Percentiles rank a stretch among this genome's conserved stretches.
phyloP scores from a whole-genome alignment of 2,113 vertebrate genomes.

The Laticauda laticaudata region DNA sequence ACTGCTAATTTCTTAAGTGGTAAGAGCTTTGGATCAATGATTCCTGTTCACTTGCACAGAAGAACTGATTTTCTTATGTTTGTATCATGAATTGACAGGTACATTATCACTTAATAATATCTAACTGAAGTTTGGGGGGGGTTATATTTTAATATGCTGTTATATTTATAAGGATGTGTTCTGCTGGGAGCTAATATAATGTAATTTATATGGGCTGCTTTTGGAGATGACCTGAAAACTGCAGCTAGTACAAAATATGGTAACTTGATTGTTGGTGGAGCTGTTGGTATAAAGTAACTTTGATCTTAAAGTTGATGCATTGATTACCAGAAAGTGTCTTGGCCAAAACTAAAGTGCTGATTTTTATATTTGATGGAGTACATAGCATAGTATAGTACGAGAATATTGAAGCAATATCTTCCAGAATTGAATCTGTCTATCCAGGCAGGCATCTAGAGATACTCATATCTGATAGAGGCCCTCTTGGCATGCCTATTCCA shows the following conservation, averaged over 20 bases:
- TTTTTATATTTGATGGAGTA: no score
- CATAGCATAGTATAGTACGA: no score
- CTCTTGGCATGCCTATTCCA: no score
- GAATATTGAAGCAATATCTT: no score
- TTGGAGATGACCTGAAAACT: neutral
- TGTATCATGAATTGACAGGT: neutral
- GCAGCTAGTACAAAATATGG: neutral
- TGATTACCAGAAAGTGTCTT: neutral
- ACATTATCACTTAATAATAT: neutral
- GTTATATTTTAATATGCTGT: neutral
- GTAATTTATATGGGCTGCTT: neutral
- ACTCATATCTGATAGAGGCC: no score
- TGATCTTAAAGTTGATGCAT: neutral
- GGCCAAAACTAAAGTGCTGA: no score
- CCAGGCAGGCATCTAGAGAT: no score
- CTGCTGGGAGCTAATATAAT: no score
- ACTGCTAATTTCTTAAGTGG: neutral
- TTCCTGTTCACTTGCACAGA: neutral
- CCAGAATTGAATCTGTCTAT: no score
- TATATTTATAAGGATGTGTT: neutral
- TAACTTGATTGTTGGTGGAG: neutral
- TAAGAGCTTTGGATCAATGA: neutral
- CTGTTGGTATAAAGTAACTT: neutral
- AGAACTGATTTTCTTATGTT: neutral
- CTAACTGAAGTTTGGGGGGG: neutral